Conservation (phyloP, 2,888 invertebrate genomes). For the Thysanoteuthis rhombus region DNA sequence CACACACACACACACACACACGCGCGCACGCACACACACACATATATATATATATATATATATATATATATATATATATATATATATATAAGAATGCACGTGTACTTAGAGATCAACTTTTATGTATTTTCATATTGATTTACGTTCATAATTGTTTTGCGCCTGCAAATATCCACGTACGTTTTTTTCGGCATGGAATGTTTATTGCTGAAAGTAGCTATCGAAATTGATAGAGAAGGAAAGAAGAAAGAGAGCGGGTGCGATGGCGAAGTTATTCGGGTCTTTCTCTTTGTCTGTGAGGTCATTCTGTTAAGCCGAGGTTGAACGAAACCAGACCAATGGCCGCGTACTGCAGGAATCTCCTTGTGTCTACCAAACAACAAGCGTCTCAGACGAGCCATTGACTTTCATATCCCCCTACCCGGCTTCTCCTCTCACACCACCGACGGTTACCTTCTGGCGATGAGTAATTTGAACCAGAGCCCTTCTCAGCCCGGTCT, state of each 20-base stretch:
- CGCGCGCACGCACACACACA: too few relatives aligned
- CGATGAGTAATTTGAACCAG: background rate
- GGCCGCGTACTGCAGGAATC: background rate
- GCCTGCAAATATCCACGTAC: too few relatives aligned
- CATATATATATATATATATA: too few relatives aligned
- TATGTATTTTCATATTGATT: too few relatives aligned
- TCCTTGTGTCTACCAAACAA: background rate
- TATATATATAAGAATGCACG: background rate
- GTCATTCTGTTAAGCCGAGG: background rate
- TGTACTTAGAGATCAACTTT: background rate
- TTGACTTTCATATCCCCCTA: background rate
- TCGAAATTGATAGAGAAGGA: background rate
- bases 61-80: background rate
- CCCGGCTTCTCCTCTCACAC: background rate
- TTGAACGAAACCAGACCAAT: background rate
- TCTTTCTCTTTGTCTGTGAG: background rate
- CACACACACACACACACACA: too few relatives aligned
- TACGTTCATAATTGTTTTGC: too few relatives aligned
- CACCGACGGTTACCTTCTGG: background rate
- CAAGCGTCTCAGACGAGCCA: background rate
- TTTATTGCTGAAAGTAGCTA: background rate
- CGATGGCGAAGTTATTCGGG: background rate
- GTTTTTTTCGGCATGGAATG: background rate
- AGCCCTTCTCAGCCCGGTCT: background rate
- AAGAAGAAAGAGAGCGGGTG: background rate